Evolutionary conservation across 2,797 vertebrate genomes (phyloP), one percentile per base, ranked within the genome.

Genomic region (Allobates femoralis): DNA sequence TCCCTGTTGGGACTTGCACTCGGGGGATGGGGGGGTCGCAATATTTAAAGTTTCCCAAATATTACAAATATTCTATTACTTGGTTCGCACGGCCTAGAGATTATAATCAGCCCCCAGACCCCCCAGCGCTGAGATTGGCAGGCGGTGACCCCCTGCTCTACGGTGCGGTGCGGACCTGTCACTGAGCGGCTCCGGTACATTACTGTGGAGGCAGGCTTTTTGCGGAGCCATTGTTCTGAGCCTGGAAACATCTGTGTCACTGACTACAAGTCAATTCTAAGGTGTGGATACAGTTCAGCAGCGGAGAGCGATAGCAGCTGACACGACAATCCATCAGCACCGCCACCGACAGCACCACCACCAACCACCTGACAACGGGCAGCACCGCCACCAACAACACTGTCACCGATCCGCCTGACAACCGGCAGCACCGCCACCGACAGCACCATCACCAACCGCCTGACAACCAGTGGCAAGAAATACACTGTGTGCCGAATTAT

Each of bases 11-110:
- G 46, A 53, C 55, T 30, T 81, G 78, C 58, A 46, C 41, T 11
- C 41, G 41, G 41, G 23, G 30, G 51, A 23, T 55, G 1, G 26
- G 16, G 66, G 55, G 56, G 14, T 32, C n/a, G 0, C 14, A n/a
- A 62, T 80, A 30, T 74, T 74, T 26, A 86, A 46, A 41, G 53
- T 86, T 34, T 51, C 56, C 41, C 21, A 23, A 16, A 41, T 58
- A 74, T 83, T 83, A 58, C 34, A 74, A 69, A 74, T 75, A 53
- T 41, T 23, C 19, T 0, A 7, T 46, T 46, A n/a, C 2, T 32
- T 32, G 37, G 84, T 60, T 81, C 80, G 78, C 78, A 37, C 64
- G 85, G 75, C 67, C 79, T 81, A 23, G 5, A 64, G 50, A 74
- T 81, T 32, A 86, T 51, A 81, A 86, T 64, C n/a, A 51, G 50